Evolutionary conservation across 2,113 vertebrate genomes (phyloP).

Genomic region (Cyanoderma ruficeps): DNA sequence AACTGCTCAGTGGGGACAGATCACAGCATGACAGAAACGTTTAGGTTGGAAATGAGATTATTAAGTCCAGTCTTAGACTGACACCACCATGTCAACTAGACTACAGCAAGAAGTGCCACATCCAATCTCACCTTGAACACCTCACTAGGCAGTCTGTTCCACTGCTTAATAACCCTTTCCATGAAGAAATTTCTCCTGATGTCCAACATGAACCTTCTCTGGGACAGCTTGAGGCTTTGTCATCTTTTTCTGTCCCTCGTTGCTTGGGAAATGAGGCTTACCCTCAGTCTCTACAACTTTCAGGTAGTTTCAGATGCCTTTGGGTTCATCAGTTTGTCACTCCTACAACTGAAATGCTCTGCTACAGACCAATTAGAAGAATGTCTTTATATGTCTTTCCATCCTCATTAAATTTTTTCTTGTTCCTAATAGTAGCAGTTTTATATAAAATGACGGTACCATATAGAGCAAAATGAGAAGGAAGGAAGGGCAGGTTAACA

Average conservation of each 20-base stretch:
- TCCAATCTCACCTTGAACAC: neutral
- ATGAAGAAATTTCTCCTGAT: neutral
- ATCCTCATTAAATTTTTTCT: neutral
- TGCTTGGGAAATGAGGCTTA: neutral
- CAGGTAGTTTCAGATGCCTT: neutral
- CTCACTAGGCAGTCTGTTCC: neutral
- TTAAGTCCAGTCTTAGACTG: neutral
- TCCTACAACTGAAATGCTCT: neutral
- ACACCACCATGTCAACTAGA: neutral
- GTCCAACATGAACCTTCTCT: fast-evolving
- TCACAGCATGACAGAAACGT: neutral
- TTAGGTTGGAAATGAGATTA: neutral
- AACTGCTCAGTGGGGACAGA: neutral
- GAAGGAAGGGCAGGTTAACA: neutral
- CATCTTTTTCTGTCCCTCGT: neutral
- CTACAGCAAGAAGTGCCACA: neutral
- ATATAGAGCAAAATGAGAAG: neutral
- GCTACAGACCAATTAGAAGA: neutral
- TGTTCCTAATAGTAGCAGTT: neutral
- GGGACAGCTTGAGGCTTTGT: neutral
- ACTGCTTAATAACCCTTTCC: neutral
- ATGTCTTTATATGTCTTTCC: neutral
- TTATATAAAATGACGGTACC: neutral
- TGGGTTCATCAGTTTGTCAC: neutral
- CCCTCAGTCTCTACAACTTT: neutral